Base-by-base conservation (phyloP, 2,888 invertebrate species). In the Cephus pulcher region DNA sequence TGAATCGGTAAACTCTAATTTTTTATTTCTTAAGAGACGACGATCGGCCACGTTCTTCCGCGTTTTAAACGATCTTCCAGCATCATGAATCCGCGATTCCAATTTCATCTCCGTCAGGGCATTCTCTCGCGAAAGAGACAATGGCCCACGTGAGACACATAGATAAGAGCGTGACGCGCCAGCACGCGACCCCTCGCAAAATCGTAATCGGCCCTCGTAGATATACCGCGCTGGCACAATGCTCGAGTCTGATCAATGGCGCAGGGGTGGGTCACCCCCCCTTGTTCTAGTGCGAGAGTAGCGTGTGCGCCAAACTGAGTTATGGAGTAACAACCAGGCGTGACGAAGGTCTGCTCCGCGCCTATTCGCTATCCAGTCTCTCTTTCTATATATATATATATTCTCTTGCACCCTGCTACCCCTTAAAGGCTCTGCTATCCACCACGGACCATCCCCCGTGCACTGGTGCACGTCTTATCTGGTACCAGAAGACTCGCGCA, bases 401-500 rank as follows among this genome's bases (percentile, higher is more conserved):
- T 37, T 37, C 15, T 40, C 15, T 37, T 12, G 37, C 40, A 15
- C 40, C 15, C 15, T 4, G 37, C 12, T 40, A 40, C 15, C 40
- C 40, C 40, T 40, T 40, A 15, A 40, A 40, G 15, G 15, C 4
- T 40, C 12, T 0, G 40, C 15, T 12, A 4, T 30, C 70, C 70
- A 30, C 70, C 78, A 73, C 76, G 56, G 69, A 75, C 71, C 68
- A 40, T 74, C 80, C 12, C 56, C 23, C n/a, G 23, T 33, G n/a
- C 40, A 71, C 30, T 35, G 70, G 70, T 56, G 68, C 34, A 69
- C 79, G 81, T 83, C 84, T 86, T 86, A 83, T 84, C 86, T 86
- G 79, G 30, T 84, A 82, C 80, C 81, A 86, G 82, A 81, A 82
- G 83, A 82, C 35, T 35, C 84, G 86, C 82, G 84, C 84, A 84